Evolutionary conservation across 2,797 vertebrate genomes (phyloP), one percentile per base, ranked within the genome.

Genomic region (Pangasius djambal): DNA sequence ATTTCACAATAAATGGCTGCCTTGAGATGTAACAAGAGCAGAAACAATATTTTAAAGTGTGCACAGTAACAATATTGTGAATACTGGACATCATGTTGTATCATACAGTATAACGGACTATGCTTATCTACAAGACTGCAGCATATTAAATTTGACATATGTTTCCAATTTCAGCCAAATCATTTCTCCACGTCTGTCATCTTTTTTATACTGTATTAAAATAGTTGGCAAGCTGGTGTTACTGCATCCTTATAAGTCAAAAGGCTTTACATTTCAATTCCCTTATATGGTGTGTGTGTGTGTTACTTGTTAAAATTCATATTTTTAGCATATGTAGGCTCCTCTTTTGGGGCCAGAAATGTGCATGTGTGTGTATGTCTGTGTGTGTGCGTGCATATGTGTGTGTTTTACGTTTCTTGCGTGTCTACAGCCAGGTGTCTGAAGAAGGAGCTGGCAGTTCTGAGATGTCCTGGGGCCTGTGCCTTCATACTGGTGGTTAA

Each of bases 401-500:
- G 59, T 90, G 83, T 72, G 81, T 85, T 59, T 79, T 79, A 57
- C 0, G 18, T 59, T 81, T 72, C 31, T 89, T 86, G 87, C 59
- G 40, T 90, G 85, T 88, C 84, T 89, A 16, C 34, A 88, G 57
- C 59, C 70, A 55, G 65, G 89, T 88, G 50, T 87, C 84, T 77
- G 40, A 22, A 83, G 87, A 85, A 92, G 89, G 93, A 94, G 92
- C 92, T 94, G 94, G 94, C 94, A 92, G 44, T 55, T 82, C 92
- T 92, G 93, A 91, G 95, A 93, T 91, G 91, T 86, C 28, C 87
- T 2, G 7, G 78, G 89, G 90, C 83, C 20, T 83, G n/a, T 88
- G 83, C 75, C 65, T 88, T 74, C 55, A 86, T 65, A 50, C 65
- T 15, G 65, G 63, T 34, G 55, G 83, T 61, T 86, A 89, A 86